These are phyloP conservation scores for Anguilla anguilla DNA, from an alignment of 2,797 vertebrate genomes.

Conservation along the genomic window DNA sequence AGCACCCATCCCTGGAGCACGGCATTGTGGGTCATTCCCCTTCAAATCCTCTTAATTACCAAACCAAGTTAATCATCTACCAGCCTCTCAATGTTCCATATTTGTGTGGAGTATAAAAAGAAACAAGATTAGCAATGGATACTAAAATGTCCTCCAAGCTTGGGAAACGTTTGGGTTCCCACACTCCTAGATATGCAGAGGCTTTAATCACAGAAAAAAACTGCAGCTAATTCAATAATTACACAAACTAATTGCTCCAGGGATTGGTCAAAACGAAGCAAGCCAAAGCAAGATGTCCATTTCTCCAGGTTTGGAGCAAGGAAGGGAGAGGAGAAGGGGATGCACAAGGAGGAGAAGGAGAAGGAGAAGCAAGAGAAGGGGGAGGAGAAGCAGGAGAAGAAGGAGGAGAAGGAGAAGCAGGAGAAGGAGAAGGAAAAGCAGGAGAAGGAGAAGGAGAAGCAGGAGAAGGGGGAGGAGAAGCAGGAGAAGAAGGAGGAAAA, in stretches of 20 bases:
- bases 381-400: no score
- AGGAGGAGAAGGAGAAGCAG: no score
- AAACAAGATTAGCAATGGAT: neutral
- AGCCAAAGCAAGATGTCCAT: neutral
- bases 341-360: no score
- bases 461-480: no score
- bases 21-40: neutral
- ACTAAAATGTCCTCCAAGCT: neutral
- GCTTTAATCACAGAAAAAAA: conserved; percentile 1
- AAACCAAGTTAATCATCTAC: neutral
- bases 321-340: neutral
- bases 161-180: neutral
- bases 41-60: neutral
- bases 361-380: no score
- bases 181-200: neutral
- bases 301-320: neutral
- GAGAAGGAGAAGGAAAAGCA: no score
- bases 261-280: neutral
- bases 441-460: no score
- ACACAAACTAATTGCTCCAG: neutral
- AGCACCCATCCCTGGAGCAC: neutral
- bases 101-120: neutral
- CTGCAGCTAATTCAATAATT: conserved; percentile 10
- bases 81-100: neutral
- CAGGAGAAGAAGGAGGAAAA: no score